Conservation (phyloP, 2,113 vertebrate genomes). For the Psittacus erithacus region DNA sequence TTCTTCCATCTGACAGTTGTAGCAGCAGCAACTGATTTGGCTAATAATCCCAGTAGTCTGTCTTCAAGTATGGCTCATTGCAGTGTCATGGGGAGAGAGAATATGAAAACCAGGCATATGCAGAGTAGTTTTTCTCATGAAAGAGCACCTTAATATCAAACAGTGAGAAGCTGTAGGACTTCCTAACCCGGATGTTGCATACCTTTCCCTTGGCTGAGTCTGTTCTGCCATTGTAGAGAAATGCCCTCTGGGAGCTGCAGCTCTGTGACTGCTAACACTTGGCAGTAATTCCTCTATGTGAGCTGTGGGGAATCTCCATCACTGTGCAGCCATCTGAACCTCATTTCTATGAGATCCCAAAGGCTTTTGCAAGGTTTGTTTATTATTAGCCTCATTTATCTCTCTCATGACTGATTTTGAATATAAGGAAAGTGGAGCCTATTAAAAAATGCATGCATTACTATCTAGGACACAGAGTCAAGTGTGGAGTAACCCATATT, state of each 20-base stretch:
- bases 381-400: slow-evolving; percentile 49
- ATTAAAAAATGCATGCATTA: not conserved
- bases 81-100: not conserved
- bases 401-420: slow-evolving; percentile 49
- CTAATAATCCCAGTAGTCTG: not conserved
- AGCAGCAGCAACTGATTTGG: not conserved
- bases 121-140: not conserved
- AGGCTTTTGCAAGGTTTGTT: slow-evolving; percentile 42
- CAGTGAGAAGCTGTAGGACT: not conserved
- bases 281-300: not conserved
- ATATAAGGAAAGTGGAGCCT: slow-evolving; percentile 4
- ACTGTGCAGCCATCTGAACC: slow-evolving; percentile 46
- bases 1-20: not conserved
- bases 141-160: not conserved
- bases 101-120: not conserved
- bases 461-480: not conserved
- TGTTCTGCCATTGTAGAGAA: not conserved
- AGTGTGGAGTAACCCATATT: slow-evolving; percentile 8
- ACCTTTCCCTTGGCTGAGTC: not conserved
- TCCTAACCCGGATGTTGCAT: not conserved
- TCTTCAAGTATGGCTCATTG: not conserved
- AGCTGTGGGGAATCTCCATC: slow-evolving; percentile 30
- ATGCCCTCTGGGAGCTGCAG: not conserved
- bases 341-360: slow-evolving; percentile 3
- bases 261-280: not conserved